Percentiles rank a stretch among this genome's conserved stretches.
Evolutionary conservation across 1,140 invertebrate genomes (phyloP).

Genomic region (Bathynomus jamesi): DNA sequence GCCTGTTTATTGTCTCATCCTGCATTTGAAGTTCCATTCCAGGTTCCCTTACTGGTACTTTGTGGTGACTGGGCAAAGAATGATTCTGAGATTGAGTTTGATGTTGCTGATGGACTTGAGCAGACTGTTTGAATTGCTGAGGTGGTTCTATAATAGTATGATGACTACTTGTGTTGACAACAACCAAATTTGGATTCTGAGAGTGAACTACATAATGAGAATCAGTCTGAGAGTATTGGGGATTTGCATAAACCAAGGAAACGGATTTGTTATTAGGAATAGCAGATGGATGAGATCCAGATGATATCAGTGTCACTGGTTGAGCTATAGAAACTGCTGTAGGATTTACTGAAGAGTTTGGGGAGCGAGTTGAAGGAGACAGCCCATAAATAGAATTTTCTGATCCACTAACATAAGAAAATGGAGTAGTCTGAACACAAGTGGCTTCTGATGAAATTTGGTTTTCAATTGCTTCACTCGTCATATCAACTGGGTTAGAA

Average conservation of each 20-base stretch:
- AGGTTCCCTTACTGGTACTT: neutral
- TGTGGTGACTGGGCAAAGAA: neutral
- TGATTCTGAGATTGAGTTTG: neutral
- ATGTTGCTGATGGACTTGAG: neutral
- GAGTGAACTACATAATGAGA: neutral
- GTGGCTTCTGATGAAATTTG: neutral
- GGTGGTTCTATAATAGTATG: neutral
- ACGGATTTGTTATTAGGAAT: neutral
- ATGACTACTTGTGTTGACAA: neutral
- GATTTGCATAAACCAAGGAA: neutral
- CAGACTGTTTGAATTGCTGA: neutral
- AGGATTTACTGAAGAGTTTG: neutral
- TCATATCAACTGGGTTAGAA: slow-evolving; percentile 3
- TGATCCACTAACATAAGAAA: neutral
- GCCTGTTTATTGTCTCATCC: neutral
- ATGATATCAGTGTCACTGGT: neutral
- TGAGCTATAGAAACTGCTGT: neutral
- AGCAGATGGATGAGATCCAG: neutral
- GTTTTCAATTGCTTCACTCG: slow-evolving; percentile 3
- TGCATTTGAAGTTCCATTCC: neutral
- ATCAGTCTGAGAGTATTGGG: neutral
- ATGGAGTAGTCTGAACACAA: neutral
- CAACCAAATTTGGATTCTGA: neutral
- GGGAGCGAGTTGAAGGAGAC: neutral
- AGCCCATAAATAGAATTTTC: neutral